Evolutionary conservation across 2,888 invertebrate species (phyloP).

Genomic region (Acleris cristana): DNA sequence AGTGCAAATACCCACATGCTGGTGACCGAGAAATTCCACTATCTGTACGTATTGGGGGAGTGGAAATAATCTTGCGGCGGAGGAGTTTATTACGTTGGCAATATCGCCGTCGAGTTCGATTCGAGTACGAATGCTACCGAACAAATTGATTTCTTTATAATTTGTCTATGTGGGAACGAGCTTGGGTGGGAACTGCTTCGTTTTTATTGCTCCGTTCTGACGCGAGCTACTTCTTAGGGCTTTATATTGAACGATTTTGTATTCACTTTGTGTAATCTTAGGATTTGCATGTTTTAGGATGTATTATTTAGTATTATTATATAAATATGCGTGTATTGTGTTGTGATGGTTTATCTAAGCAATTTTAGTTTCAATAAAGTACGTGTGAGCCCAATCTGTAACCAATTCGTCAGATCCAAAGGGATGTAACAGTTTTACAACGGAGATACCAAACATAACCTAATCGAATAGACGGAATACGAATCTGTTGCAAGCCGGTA

Average conservation of each 20-base stretch:
- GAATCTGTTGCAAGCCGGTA: too few species aligned
- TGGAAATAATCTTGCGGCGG: constrained; percentile 62
- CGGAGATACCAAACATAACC: too few species aligned
- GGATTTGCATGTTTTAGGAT: neutral
- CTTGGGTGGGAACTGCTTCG: constrained; percentile 18
- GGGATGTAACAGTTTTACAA: too few species aligned
- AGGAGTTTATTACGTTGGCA: constrained; percentile 71
- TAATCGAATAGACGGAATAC: too few species aligned
- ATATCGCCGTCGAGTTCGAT: constrained; percentile 58
- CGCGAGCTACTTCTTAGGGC: neutral
- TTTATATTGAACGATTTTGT: neutral
- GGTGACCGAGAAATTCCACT: constrained; percentile 34
- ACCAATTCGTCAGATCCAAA: too few species aligned
- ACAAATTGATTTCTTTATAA: constrained; percentile 64
- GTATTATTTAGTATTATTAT: too few species aligned
- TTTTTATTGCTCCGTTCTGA: neutral
- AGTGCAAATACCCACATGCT: constrained; percentile 33
- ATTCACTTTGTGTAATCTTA: too few species aligned
- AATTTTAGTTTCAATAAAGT: too few species aligned
- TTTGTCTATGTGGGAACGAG: constrained; percentile 44
- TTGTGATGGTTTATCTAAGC: too few species aligned
- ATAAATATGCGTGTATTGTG: too few species aligned
- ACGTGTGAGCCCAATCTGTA: too few species aligned
- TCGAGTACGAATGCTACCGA: constrained; percentile 44
- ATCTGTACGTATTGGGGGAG: constrained; percentile 56